phyloP scores from a whole-genome alignment of 2,888 invertebrate species.

The Chaitophorus viminalis region DNA sequence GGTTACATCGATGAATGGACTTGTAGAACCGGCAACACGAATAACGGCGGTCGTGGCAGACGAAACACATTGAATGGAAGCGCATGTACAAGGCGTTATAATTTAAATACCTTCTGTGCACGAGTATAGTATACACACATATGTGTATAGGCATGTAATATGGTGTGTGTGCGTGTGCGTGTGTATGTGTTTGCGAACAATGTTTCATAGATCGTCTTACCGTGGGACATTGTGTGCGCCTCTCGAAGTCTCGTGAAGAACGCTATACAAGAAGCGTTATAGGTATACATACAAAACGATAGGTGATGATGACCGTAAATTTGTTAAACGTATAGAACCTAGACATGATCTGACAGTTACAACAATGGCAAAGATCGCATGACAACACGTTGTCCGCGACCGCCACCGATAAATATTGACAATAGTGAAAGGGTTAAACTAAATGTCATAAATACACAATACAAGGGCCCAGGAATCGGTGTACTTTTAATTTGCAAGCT shows the following conservation, averaged over 20 bases:
- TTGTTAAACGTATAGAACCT: constrained; percentile 6
- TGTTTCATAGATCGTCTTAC: constrained; percentile 5
- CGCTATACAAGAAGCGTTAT: background rate
- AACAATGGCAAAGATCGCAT: background rate
- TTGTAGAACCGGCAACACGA: background rate
- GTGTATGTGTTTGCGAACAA: constrained; percentile 3
- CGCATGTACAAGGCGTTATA: background rate
- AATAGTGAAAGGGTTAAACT: background rate
- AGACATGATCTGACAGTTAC: background rate
- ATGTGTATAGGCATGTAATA: background rate
- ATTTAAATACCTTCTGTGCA: background rate
- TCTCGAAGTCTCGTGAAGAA: background rate
- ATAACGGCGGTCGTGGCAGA: constrained; percentile 23
- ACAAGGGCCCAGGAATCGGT: background rate
- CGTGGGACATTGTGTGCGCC: constrained; percentile 21
- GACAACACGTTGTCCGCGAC: background rate
- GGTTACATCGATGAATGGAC: constrained; percentile 45
- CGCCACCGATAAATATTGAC: background rate
- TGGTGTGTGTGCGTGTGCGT: background rate
- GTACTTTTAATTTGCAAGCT: no score
- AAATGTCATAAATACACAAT: background rate
- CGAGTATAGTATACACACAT: background rate
- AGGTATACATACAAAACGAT: background rate
- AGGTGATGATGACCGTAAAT: constrained; percentile 1
- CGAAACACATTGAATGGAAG: constrained; percentile 26